Percentiles rank a stretch among this genome's conserved stretches.
phyloP scores from a whole-genome alignment of 2,888 invertebrate species.

The Eumerus sabulonum region DNA sequence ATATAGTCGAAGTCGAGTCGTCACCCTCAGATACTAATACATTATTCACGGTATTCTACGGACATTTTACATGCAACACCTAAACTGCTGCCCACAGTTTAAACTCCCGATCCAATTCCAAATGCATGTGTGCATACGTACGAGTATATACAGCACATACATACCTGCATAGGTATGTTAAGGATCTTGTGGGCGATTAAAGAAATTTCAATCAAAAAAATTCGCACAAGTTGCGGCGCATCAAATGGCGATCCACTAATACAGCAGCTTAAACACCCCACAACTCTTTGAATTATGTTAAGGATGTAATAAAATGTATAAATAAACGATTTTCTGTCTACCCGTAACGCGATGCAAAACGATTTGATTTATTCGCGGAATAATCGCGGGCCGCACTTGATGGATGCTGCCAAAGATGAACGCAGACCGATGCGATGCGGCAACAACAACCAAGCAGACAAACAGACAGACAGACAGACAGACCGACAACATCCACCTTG shows the following conservation, averaged over 20 bases:
- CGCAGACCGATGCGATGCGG: conserved; percentile 44
- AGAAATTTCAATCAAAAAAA: conserved; percentile 52
- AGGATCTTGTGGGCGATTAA: conserved; percentile 38
- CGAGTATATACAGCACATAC: too few relatives aligned
- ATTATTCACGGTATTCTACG: too few relatives aligned
- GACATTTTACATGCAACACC: too few relatives aligned
- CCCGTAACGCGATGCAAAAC: conserved; percentile 61
- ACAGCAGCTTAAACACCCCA: conserved; percentile 41
- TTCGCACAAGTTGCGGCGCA: conserved; percentile 47
- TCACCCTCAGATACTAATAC: too few relatives aligned
- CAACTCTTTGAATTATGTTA: conserved; percentile 66
- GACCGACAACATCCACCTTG: conserved; percentile 33
- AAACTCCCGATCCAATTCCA: too few relatives aligned
- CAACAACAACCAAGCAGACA: conserved; percentile 46
- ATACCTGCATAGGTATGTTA: too few relatives aligned
- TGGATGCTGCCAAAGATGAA: conserved; percentile 66
- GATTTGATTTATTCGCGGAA: conserved; percentile 68
- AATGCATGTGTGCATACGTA: too few relatives aligned
- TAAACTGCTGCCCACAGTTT: too few relatives aligned
- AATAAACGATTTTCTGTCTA: conserved; percentile 65
- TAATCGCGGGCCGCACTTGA: conserved; percentile 67
- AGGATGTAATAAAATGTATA: conserved; percentile 67
- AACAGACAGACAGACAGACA: conserved; percentile 8
- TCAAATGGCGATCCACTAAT: conserved; percentile 59
- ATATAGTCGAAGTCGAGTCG: too few relatives aligned